These are phyloP conservation scores for Phalacrocorax pelagicus DNA, from an alignment of 2,113 vertebrate species.

Conservation along the genomic window DNA sequence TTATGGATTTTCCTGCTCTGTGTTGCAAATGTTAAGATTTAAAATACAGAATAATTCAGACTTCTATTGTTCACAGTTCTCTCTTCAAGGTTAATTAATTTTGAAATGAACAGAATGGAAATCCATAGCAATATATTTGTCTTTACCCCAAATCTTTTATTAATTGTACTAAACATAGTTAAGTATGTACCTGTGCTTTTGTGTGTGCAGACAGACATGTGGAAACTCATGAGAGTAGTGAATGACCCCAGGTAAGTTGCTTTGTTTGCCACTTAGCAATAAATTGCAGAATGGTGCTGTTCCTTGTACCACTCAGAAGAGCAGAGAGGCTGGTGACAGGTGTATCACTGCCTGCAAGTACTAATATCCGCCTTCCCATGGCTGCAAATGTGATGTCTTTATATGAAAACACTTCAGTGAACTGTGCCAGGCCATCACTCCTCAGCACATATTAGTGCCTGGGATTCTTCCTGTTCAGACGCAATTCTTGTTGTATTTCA, in stretches of 20 bases:
- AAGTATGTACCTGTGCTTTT: neutral
- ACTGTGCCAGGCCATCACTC: neutral
- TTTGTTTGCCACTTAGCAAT: neutral
- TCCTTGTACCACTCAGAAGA: neutral
- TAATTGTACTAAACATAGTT: neutral
- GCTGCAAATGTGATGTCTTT: neutral
- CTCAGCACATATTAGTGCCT: neutral
- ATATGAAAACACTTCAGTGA: neutral
- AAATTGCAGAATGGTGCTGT: neutral
- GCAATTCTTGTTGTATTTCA: neutral
- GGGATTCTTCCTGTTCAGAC: neutral
- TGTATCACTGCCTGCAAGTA: neutral
- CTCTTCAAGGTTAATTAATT: neutral
- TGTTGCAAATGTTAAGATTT: neutral
- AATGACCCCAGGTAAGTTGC: neutral
- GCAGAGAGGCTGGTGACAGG: neutral
- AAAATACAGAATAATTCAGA: neutral
- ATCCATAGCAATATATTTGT: neutral
- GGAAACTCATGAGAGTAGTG: neutral
- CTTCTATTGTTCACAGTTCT: neutral
- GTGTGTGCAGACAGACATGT: neutral
- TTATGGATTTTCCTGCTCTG: neutral
- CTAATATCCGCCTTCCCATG: neutral
- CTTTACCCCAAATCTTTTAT: neutral
- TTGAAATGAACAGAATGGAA: neutral